Evolutionary conservation across 2,113 vertebrate species (phyloP).

Genomic region (Agapornis roseicollis): DNA sequence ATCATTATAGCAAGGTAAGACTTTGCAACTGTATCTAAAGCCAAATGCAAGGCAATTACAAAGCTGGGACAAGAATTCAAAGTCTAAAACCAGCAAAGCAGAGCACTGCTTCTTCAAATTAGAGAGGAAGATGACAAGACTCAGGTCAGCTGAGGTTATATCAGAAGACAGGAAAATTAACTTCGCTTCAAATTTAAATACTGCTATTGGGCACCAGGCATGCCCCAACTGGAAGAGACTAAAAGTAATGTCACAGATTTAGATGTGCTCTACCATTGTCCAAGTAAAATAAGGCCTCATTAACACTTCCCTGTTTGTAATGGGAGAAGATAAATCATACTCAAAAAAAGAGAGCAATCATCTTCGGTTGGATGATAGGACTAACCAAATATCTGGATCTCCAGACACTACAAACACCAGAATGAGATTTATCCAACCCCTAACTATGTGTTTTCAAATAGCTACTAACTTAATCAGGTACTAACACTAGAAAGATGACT

Average conservation of each 20-base stretch:
- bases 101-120: neutral
- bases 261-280: neutral
- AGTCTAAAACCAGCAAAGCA: neutral
- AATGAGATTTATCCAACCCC: neutral
- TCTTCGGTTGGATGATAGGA: neutral
- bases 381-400: neutral
- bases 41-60: neutral
- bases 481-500: neutral
- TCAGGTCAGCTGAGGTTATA: neutral
- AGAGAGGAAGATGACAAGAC: neutral
- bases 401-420: neutral
- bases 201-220: neutral
- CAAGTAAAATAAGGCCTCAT: neutral
- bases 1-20: neutral
- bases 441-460: neutral
- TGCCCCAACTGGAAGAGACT: neutral
- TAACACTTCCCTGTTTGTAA: neutral
- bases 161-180: neutral
- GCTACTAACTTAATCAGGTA: neutral
- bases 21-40: neutral
- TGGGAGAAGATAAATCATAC: neutral
- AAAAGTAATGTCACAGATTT: neutral
- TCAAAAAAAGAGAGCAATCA: neutral
- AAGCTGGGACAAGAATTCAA: neutral
- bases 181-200: constrained; percentile 4